A percentile compares a stretch with the other conserved stretches of the same genome.
Evolutionary conservation across 2,888 invertebrate genomes (phyloP).

Genomic region (Norana najaformis): DNA sequence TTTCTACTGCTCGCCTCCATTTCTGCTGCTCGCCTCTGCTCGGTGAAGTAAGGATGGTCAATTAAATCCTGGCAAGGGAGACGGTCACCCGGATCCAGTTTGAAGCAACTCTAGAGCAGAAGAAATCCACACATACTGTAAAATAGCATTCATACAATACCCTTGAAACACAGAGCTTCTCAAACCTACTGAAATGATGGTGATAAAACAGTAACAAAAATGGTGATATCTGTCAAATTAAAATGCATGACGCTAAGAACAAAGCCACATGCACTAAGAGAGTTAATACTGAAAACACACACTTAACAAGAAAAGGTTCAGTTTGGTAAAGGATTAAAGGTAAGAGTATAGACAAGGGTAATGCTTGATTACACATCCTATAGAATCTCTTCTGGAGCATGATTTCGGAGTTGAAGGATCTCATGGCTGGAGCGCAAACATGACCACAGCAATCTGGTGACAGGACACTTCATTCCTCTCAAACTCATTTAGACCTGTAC

Average conservation of each 20-base stretch:
- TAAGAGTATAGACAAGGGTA: background rate
- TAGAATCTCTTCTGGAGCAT: background rate
- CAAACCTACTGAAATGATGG: background rate
- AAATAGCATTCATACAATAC: background rate
- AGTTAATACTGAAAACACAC: background rate
- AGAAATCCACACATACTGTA: background rate
- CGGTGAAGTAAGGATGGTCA: slow-evolving; percentile 83
- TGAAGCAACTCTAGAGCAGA: slow-evolving; percentile 82
- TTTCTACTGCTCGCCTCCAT: slow-evolving; percentile 20
- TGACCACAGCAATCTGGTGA: background rate
- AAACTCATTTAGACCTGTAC: background rate
- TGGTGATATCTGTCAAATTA: background rate
- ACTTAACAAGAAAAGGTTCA: background rate
- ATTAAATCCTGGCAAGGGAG: slow-evolving; percentile 89
- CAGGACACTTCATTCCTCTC: background rate
- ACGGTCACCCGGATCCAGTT: slow-evolving; percentile 88
- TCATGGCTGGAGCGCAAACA: background rate
- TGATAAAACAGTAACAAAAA: background rate
- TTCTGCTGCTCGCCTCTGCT: slow-evolving; percentile 53
- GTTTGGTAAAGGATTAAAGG: background rate
- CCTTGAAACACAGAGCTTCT: background rate
- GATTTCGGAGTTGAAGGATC: background rate
- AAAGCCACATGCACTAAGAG: too few relatives aligned
- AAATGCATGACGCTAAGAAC: background rate
- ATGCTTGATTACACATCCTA: background rate